phyloP scores from a whole-genome alignment of 2,888 invertebrate species.

The Phlogophora meticulosa region DNA sequence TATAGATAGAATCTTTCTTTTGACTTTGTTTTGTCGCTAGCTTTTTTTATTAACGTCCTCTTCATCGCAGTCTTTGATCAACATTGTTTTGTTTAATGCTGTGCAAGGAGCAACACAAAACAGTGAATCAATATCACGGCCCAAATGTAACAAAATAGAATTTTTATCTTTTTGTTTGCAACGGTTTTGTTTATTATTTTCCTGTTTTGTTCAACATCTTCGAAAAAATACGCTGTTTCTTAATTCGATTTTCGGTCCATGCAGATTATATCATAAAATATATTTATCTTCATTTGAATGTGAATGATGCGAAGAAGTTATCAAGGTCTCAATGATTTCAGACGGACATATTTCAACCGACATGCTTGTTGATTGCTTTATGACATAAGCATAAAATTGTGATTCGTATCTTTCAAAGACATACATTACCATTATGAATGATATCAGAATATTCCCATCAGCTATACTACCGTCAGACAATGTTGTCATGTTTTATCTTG shows the following conservation, averaged over 20 bases:
- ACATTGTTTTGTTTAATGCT: constrained; percentile 17
- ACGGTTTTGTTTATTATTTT: constrained; percentile 8
- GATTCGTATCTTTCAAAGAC: constrained; percentile 51
- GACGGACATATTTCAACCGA: constrained; percentile 11
- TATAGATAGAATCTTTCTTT: constrained; percentile 47
- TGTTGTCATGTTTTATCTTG: constrained; percentile 73
- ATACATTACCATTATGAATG: constrained; percentile 44
- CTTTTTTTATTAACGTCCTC: constrained; percentile 33
- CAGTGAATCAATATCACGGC: constrained; percentile 1
- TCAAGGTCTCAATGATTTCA: constrained; percentile 4
- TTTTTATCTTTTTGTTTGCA: constrained; percentile 22
- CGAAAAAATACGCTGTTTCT: constrained; percentile 1
- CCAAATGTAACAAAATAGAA: not conserved
- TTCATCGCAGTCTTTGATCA: constrained; percentile 23
- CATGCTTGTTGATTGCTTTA: constrained; percentile 37
- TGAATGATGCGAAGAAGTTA: constrained; percentile 20
- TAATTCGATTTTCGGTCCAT: not conserved
- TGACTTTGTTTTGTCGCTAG: constrained; percentile 33
- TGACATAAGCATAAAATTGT: constrained; percentile 31
- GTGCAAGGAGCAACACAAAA: constrained; percentile 5
- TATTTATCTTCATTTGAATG: constrained; percentile 14
- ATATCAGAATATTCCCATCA: constrained; percentile 54
- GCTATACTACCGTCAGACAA: constrained; percentile 58
- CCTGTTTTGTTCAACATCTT: constrained; percentile 31
- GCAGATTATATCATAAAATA: constrained; percentile 1